These are phyloP conservation scores for Agriotes lineatus DNA, from an alignment of 2,888 invertebrate genomes.

Conservation along the genomic window DNA sequence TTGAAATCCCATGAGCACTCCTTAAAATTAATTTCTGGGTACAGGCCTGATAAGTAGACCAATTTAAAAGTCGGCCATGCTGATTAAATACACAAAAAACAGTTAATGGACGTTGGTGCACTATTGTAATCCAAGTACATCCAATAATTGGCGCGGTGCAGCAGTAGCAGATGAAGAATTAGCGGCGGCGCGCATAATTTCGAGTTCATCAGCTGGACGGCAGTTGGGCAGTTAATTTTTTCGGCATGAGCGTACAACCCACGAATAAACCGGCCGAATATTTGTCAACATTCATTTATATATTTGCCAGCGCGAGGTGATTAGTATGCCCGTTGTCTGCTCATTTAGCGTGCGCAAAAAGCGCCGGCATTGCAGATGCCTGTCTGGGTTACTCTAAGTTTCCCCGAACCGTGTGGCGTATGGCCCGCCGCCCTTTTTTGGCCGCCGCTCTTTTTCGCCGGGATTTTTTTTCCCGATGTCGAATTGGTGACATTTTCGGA, in stretches of 20 bases:
- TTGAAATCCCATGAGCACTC: no score
- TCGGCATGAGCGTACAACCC: constrained; percentile 38
- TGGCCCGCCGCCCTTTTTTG: constrained; percentile 46
- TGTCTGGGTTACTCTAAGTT: constrained; percentile 50
- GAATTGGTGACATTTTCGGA: constrained; percentile 43
- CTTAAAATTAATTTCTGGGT: no score
- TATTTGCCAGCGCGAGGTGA: constrained; percentile 43
- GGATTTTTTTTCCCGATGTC: constrained; percentile 46
- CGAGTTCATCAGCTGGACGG: constrained; percentile 39
- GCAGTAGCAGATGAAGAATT: no score
- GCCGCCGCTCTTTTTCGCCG: constrained; percentile 33
- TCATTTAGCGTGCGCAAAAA: constrained; percentile 53
- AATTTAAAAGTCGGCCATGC: no score
- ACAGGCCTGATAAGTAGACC: no score
- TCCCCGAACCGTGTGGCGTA: constrained; percentile 53
- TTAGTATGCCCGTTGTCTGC: constrained; percentile 51
- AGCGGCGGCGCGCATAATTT: constrained; percentile 35
- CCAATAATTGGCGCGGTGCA: no score
- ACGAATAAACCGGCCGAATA: constrained; percentile 49
- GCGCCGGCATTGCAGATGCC: constrained; percentile 51
- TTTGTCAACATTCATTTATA: constrained; percentile 52
- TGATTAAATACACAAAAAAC: no score
- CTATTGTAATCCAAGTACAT: no score
- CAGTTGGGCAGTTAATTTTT: constrained; percentile 43
- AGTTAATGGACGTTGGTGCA: no score